Evolutionary conservation across 2,888 invertebrate species (phyloP).

Genomic region (Euplagia quadripunctaria): DNA sequence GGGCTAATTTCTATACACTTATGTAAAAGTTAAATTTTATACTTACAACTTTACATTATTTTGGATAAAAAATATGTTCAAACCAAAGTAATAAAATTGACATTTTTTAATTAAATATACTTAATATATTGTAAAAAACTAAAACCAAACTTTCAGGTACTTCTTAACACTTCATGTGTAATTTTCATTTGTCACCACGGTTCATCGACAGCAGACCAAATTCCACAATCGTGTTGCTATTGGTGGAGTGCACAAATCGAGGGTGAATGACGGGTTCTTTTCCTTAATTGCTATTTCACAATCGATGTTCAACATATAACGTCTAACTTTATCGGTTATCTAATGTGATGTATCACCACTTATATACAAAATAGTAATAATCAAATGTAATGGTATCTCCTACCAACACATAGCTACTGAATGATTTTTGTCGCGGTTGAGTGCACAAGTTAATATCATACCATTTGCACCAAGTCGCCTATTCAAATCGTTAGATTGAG

Average conservation of each 20-base stretch:
- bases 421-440: conserved; percentile 61
- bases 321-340: neutral
- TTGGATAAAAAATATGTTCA: neutral
- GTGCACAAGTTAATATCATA: conserved; percentile 62
- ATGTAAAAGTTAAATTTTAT: conserved; percentile 17
- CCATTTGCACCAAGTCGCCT: conserved; percentile 56
- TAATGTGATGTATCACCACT: neutral
- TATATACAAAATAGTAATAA: neutral
- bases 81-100: neutral
- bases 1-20: conserved; percentile 32
- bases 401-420: conserved; percentile 38
- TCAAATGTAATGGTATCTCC: neutral
- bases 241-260: neutral
- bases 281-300: neutral
- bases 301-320: neutral
- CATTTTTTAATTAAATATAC: neutral
- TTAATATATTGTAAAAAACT: no score
- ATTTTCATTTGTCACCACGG: no score
- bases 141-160: no score
- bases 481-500: conserved; percentile 62
- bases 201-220: no score
- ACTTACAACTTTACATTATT: neutral
- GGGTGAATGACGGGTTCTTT: neutral
- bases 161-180: no score
- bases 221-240: no score